Conservation (phyloP, 2,113 vertebrate species). For the Tapirus terrestris region DNA sequence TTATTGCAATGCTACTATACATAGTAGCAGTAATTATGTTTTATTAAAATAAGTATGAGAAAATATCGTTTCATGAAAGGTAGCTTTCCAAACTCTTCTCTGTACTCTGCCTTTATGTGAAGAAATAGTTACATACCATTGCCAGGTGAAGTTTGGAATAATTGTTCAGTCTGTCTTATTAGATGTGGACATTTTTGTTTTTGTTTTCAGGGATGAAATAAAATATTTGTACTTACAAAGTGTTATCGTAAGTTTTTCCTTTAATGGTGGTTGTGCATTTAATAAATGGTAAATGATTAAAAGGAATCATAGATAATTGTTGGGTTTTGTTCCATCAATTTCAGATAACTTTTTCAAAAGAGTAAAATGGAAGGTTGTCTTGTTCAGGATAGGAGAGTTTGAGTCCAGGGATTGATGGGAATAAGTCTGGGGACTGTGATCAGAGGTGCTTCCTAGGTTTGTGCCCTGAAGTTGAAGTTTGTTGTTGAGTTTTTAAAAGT, state of each 20-base stretch:
- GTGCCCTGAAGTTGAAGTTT: conserved; percentile 21
- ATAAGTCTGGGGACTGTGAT: background rate
- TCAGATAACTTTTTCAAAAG: conserved; percentile 6
- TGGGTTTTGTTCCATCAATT: background rate
- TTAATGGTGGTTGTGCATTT: background rate
- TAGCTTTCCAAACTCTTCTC: conserved; percentile 48
- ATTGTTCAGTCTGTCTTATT: conserved; percentile 38
- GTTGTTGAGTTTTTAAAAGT: conserved; percentile 21
- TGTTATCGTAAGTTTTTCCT: background rate
- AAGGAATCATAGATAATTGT: conserved; percentile 38
- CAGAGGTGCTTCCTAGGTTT: background rate
- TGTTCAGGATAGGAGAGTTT: background rate
- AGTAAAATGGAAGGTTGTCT: background rate
- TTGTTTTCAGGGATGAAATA: conserved; percentile 83
- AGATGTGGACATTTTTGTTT: conserved; percentile 71
- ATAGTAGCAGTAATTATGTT: conserved; percentile 64
- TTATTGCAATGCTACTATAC: conserved; percentile 59
- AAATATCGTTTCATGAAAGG: conserved; percentile 70
- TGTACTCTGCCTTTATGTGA: conserved; percentile 54
- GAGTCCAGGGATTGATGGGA: background rate
- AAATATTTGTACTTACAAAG: conserved; percentile 83
- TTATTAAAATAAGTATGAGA: conserved; percentile 72
- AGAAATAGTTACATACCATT: conserved; percentile 53
- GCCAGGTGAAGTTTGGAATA: conserved; percentile 59
- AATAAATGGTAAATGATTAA: background rate